Evolutionary conservation across 23 tunicate species (phyloP).

Genomic region (Clavelina lepadiformis): DNA sequence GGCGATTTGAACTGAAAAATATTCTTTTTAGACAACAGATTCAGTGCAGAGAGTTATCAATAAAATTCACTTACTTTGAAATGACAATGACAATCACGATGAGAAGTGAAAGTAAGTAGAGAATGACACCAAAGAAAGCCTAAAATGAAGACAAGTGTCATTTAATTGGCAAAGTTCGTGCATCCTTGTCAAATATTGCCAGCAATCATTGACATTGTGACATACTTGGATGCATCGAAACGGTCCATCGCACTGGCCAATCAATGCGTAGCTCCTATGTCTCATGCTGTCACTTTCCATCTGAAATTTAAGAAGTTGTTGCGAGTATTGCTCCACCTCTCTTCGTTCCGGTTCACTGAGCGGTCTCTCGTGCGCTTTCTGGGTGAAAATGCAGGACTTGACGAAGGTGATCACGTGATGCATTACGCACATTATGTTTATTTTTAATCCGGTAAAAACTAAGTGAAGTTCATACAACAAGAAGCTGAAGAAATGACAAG

Average conservation of each 20-base stretch:
- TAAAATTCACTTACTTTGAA: conserved; percentile 33
- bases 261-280: conserved; percentile 5
- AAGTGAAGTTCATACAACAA: too few relatives aligned
- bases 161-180: not conserved
- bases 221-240: conserved; percentile 16
- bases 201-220: not conserved
- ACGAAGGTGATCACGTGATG: too few relatives aligned
- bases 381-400: too few relatives aligned
- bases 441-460: too few relatives aligned
- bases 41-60: not conserved
- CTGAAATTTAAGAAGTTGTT: conserved; percentile 21
- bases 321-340: conserved; percentile 12
- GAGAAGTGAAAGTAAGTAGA: conserved; percentile 2
- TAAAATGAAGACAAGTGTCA: not conserved
- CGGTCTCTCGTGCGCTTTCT: conserved; percentile 12
- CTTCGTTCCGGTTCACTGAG: conserved; percentile 14
- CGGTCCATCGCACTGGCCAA: not conserved
- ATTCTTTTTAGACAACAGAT: not conserved
- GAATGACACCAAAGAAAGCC: conserved; percentile 4
- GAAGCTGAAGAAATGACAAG: too few relatives aligned
- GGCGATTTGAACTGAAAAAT: conserved; percentile 11
- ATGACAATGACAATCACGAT: not conserved
- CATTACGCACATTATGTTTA: too few relatives aligned
- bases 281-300: conserved; percentile 23
- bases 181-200: not conserved